Percentiles rank a stretch among this genome's conserved stretches.
Conservation (phyloP, 1,140 invertebrate species). For the Dysdera silvatica region DNA sequence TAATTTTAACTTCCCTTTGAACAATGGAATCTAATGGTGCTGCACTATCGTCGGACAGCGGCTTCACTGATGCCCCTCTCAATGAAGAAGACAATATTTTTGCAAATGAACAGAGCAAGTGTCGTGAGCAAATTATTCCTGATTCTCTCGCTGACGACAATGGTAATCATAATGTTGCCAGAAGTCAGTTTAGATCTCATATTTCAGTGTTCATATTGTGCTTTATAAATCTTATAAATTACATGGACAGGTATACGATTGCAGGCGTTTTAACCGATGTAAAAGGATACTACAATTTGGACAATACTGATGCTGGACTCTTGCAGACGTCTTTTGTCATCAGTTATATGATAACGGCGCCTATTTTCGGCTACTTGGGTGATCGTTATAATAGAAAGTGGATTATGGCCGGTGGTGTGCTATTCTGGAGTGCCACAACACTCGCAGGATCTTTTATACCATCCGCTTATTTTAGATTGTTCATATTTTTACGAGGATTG, state of each 20-base stretch:
- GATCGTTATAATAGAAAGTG: slow-evolving; percentile 82
- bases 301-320: slow-evolving; percentile 68
- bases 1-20: too few species aligned
- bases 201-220: slow-evolving; percentile 72
- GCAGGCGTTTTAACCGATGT: slow-evolving; percentile 74
- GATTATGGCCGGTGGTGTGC: slow-evolving; percentile 86
- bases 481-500: slow-evolving; percentile 76
- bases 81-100: too few species aligned
- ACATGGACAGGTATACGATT: slow-evolving; percentile 94
- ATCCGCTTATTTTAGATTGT: slow-evolving; percentile 57
- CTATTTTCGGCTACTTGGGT: slow-evolving; percentile 93
- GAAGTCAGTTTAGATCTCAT: too few species aligned
- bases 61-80: too few species aligned
- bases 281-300: slow-evolving; percentile 61
- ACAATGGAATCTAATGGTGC: too few species aligned
- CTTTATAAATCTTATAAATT: slow-evolving; percentile 93
- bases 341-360: slow-evolving; percentile 95
- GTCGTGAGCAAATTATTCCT: too few species aligned
- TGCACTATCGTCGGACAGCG: too few species aligned
- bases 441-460: slow-evolving; percentile 80
- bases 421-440: slow-evolving; percentile 87
- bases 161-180: too few species aligned
- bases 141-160: too few species aligned
- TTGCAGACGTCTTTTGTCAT: slow-evolving; percentile 93
- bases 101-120: too few species aligned